phyloP scores from a whole-genome alignment of 2,797 vertebrate genomes.

The Melopsittacus undulatus region DNA sequence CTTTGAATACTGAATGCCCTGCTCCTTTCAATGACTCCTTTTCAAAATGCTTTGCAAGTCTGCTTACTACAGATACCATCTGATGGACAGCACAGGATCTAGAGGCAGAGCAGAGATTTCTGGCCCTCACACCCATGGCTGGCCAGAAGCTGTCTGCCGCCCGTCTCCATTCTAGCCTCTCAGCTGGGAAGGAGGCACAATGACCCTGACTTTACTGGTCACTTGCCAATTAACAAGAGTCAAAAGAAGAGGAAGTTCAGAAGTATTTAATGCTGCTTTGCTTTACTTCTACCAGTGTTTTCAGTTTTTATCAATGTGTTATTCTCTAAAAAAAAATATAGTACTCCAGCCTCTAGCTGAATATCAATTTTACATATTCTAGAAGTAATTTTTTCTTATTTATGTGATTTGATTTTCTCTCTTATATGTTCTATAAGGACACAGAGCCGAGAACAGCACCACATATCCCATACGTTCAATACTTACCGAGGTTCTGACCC shows the following conservation, averaged over 20 bases:
- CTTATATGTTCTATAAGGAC: background rate
- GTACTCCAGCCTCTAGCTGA: background rate
- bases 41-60: background rate
- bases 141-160: background rate
- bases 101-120: background rate
- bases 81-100: background rate
- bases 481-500: fast-evolving
- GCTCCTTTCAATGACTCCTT: background rate
- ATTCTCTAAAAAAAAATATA: background rate
- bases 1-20: background rate
- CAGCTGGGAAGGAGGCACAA: background rate
- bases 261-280: background rate
- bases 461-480: background rate
- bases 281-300: background rate
- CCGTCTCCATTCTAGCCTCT: background rate
- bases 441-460: background rate
- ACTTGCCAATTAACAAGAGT: background rate
- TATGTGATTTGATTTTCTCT: background rate
- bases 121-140: background rate
- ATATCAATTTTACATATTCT: background rate
- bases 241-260: background rate
- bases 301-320: background rate
- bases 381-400: background rate
- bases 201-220: background rate
- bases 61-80: fast-evolving